A percentile compares a stretch with the other conserved stretches of the same genome.
Conservation (phyloP, 2,797 vertebrate species). For the Sciaenops ocellatus region DNA sequence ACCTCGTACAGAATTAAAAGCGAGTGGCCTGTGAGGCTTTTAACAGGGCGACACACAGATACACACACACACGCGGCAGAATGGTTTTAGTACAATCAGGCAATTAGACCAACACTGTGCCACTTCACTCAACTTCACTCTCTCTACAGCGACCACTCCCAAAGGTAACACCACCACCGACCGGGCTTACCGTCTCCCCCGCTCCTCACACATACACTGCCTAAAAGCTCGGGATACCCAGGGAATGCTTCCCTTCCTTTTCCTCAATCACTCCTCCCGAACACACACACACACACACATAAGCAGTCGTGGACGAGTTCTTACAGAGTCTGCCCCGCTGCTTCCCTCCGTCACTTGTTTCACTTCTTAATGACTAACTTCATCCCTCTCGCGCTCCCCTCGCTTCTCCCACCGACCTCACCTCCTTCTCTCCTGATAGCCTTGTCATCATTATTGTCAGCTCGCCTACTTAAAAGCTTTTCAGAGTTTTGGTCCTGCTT, state of each 20-base stretch:
- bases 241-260: constrained; percentile 55
- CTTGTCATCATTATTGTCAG: constrained; percentile 67
- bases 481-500: constrained; percentile 68
- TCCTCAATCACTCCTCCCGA: constrained; percentile 35
- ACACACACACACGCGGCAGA: constrained; percentile 54
- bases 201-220: constrained; percentile 52
- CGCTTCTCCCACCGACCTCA: constrained; percentile 47
- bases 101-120: constrained; percentile 76
- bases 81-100: constrained; percentile 77
- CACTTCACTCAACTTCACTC: constrained; percentile 62
- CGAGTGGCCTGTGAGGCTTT: constrained; percentile 74
- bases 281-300: constrained; percentile 16
- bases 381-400: constrained; percentile 37
- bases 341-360: constrained; percentile 20
- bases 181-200: constrained; percentile 29
- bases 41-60: constrained; percentile 56
- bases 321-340: constrained; percentile 41
- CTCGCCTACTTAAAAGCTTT: constrained; percentile 78
- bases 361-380: constrained; percentile 68
- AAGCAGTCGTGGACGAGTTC: constrained; percentile 28
- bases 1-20: constrained; percentile 71
- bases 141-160: constrained; percentile 53
- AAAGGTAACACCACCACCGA: constrained; percentile 39
- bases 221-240: constrained; percentile 76
- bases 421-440: constrained; percentile 64